A percentile compares a stretch with the other conserved stretches of the same genome.
These are phyloP conservation scores for Sialis lutaria DNA, from an alignment of 2,888 invertebrate genomes.

Conservation along the genomic window DNA sequence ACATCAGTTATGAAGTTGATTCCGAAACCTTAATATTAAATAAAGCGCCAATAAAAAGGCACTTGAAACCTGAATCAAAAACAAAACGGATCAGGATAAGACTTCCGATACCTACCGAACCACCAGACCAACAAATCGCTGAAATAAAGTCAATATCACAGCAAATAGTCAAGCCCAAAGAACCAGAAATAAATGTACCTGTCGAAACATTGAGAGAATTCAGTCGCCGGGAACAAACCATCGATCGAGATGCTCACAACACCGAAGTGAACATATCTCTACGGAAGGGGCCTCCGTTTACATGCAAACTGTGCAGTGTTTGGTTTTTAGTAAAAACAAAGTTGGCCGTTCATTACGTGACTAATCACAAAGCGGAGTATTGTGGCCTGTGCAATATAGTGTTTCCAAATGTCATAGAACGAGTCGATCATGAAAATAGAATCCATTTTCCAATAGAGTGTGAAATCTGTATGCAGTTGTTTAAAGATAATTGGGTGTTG, in stretches of 20 bases:
- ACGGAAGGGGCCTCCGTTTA: slow-evolving; percentile 1
- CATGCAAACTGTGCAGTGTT: slow-evolving; percentile 9
- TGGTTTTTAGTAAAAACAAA: slow-evolving; percentile 13
- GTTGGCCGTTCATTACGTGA: slow-evolving; percentile 12
- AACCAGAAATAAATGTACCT: not conserved
- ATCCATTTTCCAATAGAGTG: slow-evolving; percentile 1
- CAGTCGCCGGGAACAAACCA: not conserved
- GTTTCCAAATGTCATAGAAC: not conserved
- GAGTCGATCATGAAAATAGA: not conserved
- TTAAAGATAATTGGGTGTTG: not conserved
- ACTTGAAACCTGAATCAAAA: slow-evolving; percentile 1
- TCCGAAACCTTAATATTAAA: not conserved
- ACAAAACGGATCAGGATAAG: not conserved
- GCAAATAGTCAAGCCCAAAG: not conserved
- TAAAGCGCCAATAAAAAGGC: slow-evolving; percentile 1
- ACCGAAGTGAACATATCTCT: slow-evolving; percentile 5
- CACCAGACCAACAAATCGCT: not conserved
- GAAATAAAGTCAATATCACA: not conserved
- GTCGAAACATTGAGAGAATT: slow-evolving; percentile 3
- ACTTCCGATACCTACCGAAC: not conserved
- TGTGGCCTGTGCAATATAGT: slow-evolving; percentile 8
- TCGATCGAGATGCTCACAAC: slow-evolving; percentile 3
- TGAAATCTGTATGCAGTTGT: not conserved
- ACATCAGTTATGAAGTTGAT: not conserved
- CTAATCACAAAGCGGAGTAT: slow-evolving; percentile 12